Evolutionary conservation across 2,113 vertebrate species (phyloP), one percentile per base, ranked within the genome.

Genomic region (Xenopus tropicalis): DNA sequence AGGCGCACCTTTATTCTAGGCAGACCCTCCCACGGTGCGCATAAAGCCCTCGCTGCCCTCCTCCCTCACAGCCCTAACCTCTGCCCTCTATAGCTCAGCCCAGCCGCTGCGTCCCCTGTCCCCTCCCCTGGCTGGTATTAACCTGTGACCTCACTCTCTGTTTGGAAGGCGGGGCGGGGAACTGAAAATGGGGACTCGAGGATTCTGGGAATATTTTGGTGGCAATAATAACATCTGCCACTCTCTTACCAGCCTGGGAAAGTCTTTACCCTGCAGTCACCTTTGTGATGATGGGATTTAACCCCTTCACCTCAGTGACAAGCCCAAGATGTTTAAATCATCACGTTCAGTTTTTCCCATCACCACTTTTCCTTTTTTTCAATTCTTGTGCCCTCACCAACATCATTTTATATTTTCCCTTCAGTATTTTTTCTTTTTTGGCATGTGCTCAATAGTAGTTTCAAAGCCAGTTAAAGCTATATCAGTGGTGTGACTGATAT

Each of bases 131-230:
- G n/a, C 72, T 74, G 72, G 72, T 37, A 68, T 74, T 74, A 74
- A 74, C 72, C 72, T 74, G 65, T 74, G 72, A 74, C 72, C 72
- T 74, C 56, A 56, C 44, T 74, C 65, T 61, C 54, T 61, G 72
- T 68, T 52, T 44, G 23, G 56, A 59, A 68, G 65, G 23, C 72
- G 56, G 64, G 56, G 51, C 54, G 25, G 22, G 43, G 72, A 52
- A 46, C 37, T 58, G 21, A 74, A 74, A 58, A 74, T 66, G 42
- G 63, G 48, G 63, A 48, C 52, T 57, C 14, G 24, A 21, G 64
- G 19, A 68, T 68, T 61, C 42, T 68, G 72, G 72, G 63, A 74
- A 68, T 14, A 48, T 61, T 67, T 74, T 43, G 56, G 43, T 66
- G 43, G 64, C 56, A 61, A 48, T 21, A 68, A 48, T 21, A 74